Conservation (phyloP, 1,140 invertebrate species). For the Zaprionus ornatus region DNA sequence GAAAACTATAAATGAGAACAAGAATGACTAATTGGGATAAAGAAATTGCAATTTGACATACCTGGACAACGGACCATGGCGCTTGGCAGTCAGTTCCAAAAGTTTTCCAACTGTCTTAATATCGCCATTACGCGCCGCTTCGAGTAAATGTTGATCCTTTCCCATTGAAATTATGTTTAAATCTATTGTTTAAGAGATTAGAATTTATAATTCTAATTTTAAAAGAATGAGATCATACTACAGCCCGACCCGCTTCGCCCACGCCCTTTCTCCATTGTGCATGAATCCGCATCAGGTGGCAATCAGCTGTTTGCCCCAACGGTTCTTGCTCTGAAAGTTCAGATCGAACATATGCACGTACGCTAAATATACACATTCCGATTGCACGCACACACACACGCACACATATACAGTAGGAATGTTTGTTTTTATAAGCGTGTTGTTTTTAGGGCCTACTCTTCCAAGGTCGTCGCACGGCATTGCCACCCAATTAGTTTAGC, state of each 20-base stretch:
- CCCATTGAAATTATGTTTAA: slow-evolving; percentile 88
- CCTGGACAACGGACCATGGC: slow-evolving; percentile 96
- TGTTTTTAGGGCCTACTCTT: slow-evolving; percentile 47
- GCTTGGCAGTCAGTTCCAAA: slow-evolving; percentile 93
- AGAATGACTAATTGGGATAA: neutral
- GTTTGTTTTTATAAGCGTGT: slow-evolving; percentile 44
- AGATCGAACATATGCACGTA: slow-evolving; percentile 11
- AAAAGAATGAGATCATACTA: slow-evolving; percentile 41
- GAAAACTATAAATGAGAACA: slow-evolving; percentile 87
- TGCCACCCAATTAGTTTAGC: slow-evolving; percentile 34
- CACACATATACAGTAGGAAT: neutral
- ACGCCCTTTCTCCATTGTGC: slow-evolving; percentile 13
- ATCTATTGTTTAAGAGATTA: neutral
- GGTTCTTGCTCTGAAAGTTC: slow-evolving; percentile 21
- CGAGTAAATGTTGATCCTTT: slow-evolving; percentile 95
- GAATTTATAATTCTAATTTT: slow-evolving; percentile 8
- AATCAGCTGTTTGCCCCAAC: slow-evolving; percentile 45
- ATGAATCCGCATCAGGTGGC: slow-evolving; percentile 37
- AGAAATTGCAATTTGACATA: slow-evolving; percentile 72
- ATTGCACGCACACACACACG: slow-evolving; percentile 11
- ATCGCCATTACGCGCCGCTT: slow-evolving; percentile 96
- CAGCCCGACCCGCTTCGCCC: slow-evolving; percentile 5
- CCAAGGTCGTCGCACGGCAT: slow-evolving; percentile 59
- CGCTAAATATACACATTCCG: slow-evolving; percentile 24
- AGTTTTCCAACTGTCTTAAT: slow-evolving; percentile 94